phyloP scores from a whole-genome alignment of 1,140 invertebrate species.

The Pantala flavescens region DNA sequence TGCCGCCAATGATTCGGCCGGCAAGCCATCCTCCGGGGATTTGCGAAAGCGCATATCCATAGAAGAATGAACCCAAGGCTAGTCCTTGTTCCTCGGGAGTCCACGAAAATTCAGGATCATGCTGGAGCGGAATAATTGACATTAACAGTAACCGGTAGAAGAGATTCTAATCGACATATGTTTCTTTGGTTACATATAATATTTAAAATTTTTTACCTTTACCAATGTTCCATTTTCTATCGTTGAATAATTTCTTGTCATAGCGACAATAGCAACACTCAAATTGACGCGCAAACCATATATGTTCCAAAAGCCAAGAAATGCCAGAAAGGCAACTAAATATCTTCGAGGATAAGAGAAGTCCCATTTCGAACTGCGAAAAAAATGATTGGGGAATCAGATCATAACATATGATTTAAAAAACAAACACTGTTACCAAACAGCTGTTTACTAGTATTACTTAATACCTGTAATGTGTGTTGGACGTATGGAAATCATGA shows the following conservation, averaged over 20 bases:
- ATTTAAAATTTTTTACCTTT: neutral
- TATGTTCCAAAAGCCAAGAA: constrained; percentile 80
- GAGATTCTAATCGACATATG: too few relatives aligned
- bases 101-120: neutral
- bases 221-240: neutral
- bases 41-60: constrained; percentile 55
- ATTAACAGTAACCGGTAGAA: too few relatives aligned
- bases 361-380: neutral
- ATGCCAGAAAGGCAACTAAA: constrained; percentile 64
- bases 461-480: neutral
- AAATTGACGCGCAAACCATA: constrained; percentile 83
- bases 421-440: neutral
- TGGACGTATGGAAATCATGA: neutral
- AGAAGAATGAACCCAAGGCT: constrained; percentile 57
- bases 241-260: constrained; percentile 55
- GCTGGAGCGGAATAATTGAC: neutral
- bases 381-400: neutral
- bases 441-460: neutral
- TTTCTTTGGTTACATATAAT: too few relatives aligned
- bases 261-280: constrained; percentile 83
- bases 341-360: constrained; percentile 42
- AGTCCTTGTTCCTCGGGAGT: constrained; percentile 34
- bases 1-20: constrained; percentile 38
- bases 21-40: constrained; percentile 44
- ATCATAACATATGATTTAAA: neutral